Conservation (phyloP, 2,888 invertebrate species). For the Clistopyga incitator region DNA sequence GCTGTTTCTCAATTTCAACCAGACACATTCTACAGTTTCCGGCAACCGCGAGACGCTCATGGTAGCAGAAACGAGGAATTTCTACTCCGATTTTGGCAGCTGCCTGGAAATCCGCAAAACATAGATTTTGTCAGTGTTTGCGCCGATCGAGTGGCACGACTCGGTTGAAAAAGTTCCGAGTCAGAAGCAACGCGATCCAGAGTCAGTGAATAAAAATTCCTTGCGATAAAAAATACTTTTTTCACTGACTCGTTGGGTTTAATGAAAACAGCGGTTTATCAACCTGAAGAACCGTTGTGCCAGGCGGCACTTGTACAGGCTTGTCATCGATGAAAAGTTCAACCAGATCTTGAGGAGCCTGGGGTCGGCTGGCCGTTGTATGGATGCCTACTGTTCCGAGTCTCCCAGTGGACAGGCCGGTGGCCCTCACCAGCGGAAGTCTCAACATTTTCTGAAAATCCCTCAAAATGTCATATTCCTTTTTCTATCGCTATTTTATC, state of each 20-base stretch:
- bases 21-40: conserved; percentile 99
- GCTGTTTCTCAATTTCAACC: conserved; percentile 99
- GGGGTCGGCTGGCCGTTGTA: conserved; percentile 78
- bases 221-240: too few species aligned
- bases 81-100: conserved; percentile 98
- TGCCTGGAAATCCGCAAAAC: conserved; percentile 87
- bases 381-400: conserved; percentile 83
- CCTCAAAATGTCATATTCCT: conserved; percentile 28
- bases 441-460: conserved; percentile 88
- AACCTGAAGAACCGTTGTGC: conserved; percentile 98
- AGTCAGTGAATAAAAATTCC: too few species aligned
- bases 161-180: too few species aligned
- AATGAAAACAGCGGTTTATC: conserved; percentile 44
- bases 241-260: too few species aligned
- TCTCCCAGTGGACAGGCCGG: conserved; percentile 84
- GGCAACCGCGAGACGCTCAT: conserved; percentile 98
- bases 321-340: conserved; percentile 99
- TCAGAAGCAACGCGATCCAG: too few species aligned
- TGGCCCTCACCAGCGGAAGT: conserved; percentile 89
- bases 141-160: too few species aligned
- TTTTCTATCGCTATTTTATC: not conserved
- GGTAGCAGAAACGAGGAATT: conserved; percentile 99
- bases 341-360: conserved; percentile 89
- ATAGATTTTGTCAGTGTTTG: not conserved
- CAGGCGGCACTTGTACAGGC: conserved; percentile 96